phyloP scores from a whole-genome alignment of 2,797 vertebrate species.

The Streptopelia turtur region DNA sequence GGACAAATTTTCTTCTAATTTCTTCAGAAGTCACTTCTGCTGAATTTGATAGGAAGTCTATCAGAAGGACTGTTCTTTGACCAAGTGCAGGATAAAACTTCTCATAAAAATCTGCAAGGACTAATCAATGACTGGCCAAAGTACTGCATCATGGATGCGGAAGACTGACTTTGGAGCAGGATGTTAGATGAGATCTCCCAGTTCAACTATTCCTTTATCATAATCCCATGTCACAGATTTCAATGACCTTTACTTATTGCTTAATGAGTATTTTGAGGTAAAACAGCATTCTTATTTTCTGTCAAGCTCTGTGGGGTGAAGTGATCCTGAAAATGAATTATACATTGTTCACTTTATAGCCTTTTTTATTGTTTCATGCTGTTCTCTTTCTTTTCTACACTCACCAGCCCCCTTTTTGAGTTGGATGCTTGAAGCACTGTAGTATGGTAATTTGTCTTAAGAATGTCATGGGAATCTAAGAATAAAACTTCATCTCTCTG shows the following conservation, averaged over 20 bases:
- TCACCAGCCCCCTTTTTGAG: background rate
- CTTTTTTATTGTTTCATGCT: background rate
- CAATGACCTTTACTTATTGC: background rate
- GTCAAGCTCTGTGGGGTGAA: background rate
- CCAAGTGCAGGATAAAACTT: background rate
- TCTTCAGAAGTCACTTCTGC: background rate
- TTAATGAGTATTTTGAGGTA: background rate
- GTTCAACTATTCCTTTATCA: background rate
- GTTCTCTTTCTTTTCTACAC: background rate
- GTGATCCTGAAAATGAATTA: background rate
- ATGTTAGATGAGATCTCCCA: background rate
- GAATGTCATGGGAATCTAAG: background rate
- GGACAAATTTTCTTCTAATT: background rate
- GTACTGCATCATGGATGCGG: background rate
- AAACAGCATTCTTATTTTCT: background rate
- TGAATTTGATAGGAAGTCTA: background rate
- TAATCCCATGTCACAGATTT: background rate
- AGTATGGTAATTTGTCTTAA: background rate
- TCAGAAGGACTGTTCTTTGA: background rate
- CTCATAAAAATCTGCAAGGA: background rate
- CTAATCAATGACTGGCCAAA: background rate
- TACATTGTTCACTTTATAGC: background rate
- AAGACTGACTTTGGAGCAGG: background rate
- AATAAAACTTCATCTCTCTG: background rate
- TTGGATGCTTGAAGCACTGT: background rate